Percentiles rank a stretch among this genome's conserved stretches.
Conservation (phyloP, 2,113 vertebrate species). For the Azemiops feae region DNA sequence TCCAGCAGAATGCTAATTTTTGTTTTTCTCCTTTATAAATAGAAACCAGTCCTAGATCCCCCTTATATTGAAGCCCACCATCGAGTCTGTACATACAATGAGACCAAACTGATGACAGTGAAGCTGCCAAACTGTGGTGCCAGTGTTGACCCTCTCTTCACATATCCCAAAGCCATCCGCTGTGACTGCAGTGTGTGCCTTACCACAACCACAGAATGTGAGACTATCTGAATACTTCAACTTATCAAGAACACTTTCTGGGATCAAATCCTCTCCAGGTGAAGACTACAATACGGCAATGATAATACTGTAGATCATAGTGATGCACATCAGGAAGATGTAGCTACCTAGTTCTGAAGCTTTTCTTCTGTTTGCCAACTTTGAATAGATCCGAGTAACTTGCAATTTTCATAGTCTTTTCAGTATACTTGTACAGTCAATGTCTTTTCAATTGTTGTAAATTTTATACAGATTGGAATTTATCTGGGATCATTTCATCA, state of each 20-base stretch:
- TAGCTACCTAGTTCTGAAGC: neutral
- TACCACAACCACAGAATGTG: conserved; percentile 85
- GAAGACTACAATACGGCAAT: neutral
- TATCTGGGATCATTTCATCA: neutral
- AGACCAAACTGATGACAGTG: conserved; percentile 79
- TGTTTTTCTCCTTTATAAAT: conserved; percentile 17
- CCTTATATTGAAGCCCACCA: conserved; percentile 88
- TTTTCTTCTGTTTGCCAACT: neutral
- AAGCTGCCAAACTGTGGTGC: conserved; percentile 81
- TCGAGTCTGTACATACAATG: conserved; percentile 88
- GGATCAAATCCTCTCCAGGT: neutral
- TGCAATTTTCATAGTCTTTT: neutral
- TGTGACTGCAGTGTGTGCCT: conserved; percentile 86
- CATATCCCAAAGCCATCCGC: conserved; percentile 83
- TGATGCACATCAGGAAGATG: neutral
- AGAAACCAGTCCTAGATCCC: conserved; percentile 86
- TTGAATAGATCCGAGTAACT: neutral
- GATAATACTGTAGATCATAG: neutral
- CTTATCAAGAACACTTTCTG: neutral
- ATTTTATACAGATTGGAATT: neutral
- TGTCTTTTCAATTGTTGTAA: neutral
- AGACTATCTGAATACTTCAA: conserved; percentile 69
- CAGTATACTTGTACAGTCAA: conserved; percentile 8
- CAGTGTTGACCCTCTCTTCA: conserved; percentile 79
- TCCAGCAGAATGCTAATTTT: conserved; percentile 6